phyloP scores from a whole-genome alignment of 2,888 invertebrate species.

The Lomographa bimaculata region DNA sequence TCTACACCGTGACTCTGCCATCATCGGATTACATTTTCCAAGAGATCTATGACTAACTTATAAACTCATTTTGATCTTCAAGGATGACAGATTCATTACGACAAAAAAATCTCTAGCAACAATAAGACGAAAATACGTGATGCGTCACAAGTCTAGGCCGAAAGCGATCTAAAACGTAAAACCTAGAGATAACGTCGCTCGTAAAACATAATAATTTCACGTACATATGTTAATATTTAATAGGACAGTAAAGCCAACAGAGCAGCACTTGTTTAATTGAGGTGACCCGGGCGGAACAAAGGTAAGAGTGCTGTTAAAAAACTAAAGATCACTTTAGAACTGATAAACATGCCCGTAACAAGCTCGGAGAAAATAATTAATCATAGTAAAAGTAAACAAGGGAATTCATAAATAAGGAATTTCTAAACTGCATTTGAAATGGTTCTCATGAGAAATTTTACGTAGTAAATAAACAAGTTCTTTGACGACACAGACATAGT shows the following conservation, averaged over 20 bases:
- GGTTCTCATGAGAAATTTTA: too few relatives aligned
- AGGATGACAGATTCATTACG: constrained; percentile 15
- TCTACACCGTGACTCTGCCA: constrained; percentile 3
- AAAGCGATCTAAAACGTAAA: constrained; percentile 20
- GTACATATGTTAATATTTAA: constrained; percentile 59
- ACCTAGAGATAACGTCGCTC: constrained; percentile 26
- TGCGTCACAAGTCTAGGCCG: constrained; percentile 21
- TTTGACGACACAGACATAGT: too few relatives aligned
- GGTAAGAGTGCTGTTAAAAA: constrained; percentile 45
- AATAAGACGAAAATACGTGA: constrained; percentile 19
- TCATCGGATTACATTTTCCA: constrained; percentile 6
- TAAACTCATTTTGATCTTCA: constrained; percentile 10
- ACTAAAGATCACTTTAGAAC: constrained; percentile 46
- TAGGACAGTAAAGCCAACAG: constrained; percentile 71
- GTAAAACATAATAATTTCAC: constrained; percentile 38
- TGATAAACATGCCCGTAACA: constrained; percentile 28
- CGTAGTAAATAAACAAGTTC: too few relatives aligned
- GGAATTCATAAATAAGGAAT: constrained; percentile 5
- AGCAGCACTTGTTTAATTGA: constrained; percentile 62
- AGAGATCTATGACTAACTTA: constrained; percentile 14
- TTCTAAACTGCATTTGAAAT: constrained; percentile 1
- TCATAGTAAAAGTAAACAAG: constrained; percentile 19
- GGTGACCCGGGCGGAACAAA: constrained; percentile 23
- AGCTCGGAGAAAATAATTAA: constrained; percentile 21
- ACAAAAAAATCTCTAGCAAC: constrained; percentile 19